Percentiles rank a stretch among this genome's conserved stretches.
Conservation (phyloP, 2,113 vertebrate species). For the Melierax canorus region DNA sequence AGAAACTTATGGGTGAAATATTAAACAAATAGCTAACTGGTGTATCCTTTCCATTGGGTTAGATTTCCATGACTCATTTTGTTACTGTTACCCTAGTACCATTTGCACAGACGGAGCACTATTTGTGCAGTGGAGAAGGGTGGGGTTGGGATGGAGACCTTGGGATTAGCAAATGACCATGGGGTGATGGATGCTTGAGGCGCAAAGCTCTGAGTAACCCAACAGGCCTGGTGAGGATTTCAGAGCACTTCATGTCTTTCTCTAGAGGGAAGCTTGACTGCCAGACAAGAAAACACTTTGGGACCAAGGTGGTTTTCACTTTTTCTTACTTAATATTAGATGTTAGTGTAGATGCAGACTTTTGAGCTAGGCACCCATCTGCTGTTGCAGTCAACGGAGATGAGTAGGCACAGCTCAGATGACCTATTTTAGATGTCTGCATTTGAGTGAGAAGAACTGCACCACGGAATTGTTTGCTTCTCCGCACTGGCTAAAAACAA, state of each 20-base stretch:
- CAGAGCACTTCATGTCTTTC: background rate
- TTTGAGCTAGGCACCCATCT: background rate
- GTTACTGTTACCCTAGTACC: background rate
- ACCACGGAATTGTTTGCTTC: background rate
- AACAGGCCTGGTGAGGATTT: background rate
- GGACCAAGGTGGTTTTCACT: background rate
- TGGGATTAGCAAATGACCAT: background rate
- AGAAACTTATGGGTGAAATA: background rate
- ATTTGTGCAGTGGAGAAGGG: background rate
- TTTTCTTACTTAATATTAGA: background rate
- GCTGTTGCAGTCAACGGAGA: accelerated
- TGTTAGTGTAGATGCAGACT: background rate
- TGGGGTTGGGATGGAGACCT: background rate
- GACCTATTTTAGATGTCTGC: background rate
- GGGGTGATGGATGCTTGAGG: background rate
- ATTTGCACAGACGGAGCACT: background rate
- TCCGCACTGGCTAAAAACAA: background rate
- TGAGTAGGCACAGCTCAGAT: background rate
- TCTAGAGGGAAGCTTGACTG: background rate
- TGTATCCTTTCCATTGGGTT: background rate
- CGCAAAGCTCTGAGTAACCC: background rate
- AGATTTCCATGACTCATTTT: background rate
- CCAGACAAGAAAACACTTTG: background rate
- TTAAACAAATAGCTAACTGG: background rate
- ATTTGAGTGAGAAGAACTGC: background rate